Evolutionary conservation across 2,113 vertebrate species (phyloP).

Genomic region (Dinomys branickii): DNA sequence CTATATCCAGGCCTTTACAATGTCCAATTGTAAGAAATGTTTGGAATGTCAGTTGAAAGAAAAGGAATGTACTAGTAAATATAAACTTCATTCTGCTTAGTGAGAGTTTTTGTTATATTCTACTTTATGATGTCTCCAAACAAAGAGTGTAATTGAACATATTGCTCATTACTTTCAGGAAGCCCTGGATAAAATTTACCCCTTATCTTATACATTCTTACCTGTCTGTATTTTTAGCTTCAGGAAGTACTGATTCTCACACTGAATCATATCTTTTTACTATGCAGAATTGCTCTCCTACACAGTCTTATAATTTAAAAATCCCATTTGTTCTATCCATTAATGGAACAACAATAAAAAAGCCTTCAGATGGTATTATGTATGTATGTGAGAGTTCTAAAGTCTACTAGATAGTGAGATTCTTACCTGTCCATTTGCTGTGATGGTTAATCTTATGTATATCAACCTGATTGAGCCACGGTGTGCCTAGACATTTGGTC

Average conservation of each 20-base stretch:
- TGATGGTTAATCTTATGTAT: not conserved
- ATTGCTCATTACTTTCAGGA: not conserved
- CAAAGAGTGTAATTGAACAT: not conserved
- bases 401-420: not conserved
- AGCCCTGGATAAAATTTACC: not conserved
- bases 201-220: not conserved
- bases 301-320: not conserved
- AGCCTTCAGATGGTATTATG: not conserved
- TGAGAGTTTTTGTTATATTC: not conserved
- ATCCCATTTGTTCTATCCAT: not conserved
- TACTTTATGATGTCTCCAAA: not conserved
- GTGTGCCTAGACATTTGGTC: not conserved
- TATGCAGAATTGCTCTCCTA: not conserved
- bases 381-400: not conserved
- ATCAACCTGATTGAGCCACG: not conserved
- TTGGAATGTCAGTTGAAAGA: not conserved
- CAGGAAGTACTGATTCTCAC: not conserved
- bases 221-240: constrained; percentile 40
- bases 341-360: not conserved
- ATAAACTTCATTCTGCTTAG: not conserved
- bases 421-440: not conserved
- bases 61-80: constrained; percentile 4
- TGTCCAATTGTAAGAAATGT: not conserved
- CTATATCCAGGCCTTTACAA: not conserved
- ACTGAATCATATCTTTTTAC: not conserved